These are phyloP conservation scores for Drosophila setosimentum DNA, from an alignment of 2,888 invertebrate genomes.

Conservation along the genomic window DNA sequence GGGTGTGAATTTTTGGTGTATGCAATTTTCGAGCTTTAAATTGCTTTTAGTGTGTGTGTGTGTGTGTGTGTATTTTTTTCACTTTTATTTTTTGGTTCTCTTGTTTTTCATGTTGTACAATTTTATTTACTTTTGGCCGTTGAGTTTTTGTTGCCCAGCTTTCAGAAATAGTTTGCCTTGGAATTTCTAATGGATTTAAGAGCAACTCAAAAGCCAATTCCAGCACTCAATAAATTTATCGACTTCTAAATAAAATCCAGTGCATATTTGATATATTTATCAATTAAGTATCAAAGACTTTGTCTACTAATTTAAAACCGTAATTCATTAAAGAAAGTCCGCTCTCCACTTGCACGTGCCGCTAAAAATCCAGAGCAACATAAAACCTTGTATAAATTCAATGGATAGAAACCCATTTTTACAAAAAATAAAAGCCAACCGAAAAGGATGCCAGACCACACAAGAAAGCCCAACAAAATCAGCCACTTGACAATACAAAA, in stretches of 20 bases:
- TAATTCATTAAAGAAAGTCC: slow-evolving; percentile 42
- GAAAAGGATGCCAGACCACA: slow-evolving; percentile 41
- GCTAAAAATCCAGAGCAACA: slow-evolving; percentile 16
- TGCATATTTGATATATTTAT: slow-evolving; percentile 49
- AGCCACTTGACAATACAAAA: slow-evolving; percentile 77
- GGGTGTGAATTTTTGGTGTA: slow-evolving; percentile 63
- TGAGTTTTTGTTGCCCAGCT: slow-evolving; percentile 35
- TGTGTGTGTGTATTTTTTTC: slow-evolving; percentile 10
- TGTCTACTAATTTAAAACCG: slow-evolving; percentile 39
- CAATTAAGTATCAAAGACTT: slow-evolving; percentile 68
- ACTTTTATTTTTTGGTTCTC: slow-evolving; percentile 15
- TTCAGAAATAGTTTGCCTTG: slow-evolving; percentile 43
- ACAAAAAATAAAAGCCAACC: slow-evolving; percentile 39
- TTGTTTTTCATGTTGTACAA: slow-evolving; percentile 45
- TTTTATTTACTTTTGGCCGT: slow-evolving; percentile 50
- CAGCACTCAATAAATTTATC: slow-evolving; percentile 20
- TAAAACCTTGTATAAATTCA: slow-evolving; percentile 29
- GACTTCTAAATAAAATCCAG: slow-evolving; percentile 4
- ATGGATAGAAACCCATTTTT: slow-evolving; percentile 11
- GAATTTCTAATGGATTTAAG: slow-evolving; percentile 42
- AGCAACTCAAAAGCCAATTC: slow-evolving; percentile 26
- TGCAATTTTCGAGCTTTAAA: slow-evolving; percentile 67
- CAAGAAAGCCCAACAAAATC: slow-evolving; percentile 50
- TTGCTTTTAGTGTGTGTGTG: slow-evolving; percentile 57
- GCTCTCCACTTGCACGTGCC: slow-evolving; percentile 57